Evolutionary conservation across 1,140 invertebrate species (phyloP).

Genomic region (Atta cephalotes): DNA sequence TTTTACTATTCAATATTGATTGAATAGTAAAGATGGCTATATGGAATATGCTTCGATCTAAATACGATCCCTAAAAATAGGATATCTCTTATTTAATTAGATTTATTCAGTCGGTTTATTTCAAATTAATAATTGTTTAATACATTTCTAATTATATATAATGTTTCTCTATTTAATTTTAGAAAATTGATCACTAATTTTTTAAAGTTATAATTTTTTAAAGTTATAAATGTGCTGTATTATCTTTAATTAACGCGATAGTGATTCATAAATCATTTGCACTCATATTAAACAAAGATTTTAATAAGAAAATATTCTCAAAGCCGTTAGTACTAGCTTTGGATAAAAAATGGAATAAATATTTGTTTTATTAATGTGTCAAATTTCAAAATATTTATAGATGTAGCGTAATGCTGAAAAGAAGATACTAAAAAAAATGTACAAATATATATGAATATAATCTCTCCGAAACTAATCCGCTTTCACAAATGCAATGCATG

Average conservation of each 20-base stretch:
- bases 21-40: too few relatives aligned
- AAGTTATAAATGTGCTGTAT: background rate
- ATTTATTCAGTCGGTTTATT: too few relatives aligned
- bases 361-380: conserved; percentile 5
- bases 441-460: background rate
- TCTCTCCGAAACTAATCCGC: background rate
- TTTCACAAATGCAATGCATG: background rate
- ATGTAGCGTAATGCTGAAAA: background rate
- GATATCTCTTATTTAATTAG: too few relatives aligned
- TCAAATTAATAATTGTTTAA: too few relatives aligned
- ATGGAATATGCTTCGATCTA: too few relatives aligned
- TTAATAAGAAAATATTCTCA: background rate
- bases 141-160: background rate
- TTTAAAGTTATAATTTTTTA: background rate
- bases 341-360: background rate
- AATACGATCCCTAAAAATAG: too few relatives aligned
- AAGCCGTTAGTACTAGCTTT: background rate
- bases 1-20: too few relatives aligned
- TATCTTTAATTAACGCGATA: background rate
- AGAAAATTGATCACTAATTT: background rate
- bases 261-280: background rate
- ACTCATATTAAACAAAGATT: background rate
- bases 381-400: background rate
- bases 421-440: background rate
- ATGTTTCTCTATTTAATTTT: background rate